Conservation (phyloP, 2,797 vertebrate species). For the Centroberyx gerrardi region DNA sequence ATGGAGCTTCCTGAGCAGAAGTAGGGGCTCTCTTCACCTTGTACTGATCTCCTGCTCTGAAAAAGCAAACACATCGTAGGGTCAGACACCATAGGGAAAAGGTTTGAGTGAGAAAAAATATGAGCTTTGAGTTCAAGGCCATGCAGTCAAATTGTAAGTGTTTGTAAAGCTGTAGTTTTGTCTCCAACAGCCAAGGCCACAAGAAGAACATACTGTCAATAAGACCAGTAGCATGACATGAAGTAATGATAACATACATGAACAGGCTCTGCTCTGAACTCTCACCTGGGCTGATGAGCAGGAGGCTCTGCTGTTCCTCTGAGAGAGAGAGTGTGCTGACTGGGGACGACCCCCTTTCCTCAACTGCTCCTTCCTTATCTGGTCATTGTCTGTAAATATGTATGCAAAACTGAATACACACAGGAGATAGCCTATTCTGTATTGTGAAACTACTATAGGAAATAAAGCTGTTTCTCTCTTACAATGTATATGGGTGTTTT, state of each 20-base stretch:
- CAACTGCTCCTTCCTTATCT: conserved; percentile 87
- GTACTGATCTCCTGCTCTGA: conserved; percentile 76
- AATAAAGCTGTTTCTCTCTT: background rate
- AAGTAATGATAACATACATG: background rate
- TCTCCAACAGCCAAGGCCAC: background rate
- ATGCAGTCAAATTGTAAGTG: background rate
- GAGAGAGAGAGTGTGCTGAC: conserved; percentile 77
- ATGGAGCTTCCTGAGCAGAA: conserved; percentile 69
- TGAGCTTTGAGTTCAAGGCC: background rate
- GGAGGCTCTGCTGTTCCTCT: conserved; percentile 77
- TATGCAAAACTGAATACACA: conserved; percentile 9
- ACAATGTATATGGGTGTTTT: background rate
- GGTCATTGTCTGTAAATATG: conserved; percentile 90
- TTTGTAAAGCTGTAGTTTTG: background rate
- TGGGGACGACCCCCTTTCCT: conserved; percentile 84
- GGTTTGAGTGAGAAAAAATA: background rate
- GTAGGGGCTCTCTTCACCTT: conserved; percentile 73
- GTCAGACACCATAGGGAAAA: conserved; percentile 11
- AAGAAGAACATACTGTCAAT: background rate
- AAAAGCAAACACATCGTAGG: conserved; percentile 27
- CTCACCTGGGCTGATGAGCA: conserved; percentile 85
- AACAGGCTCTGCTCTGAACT: background rate
- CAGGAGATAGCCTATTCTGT: background rate
- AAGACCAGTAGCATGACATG: background rate
- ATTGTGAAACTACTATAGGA: background rate